Evolutionary conservation across 2,797 vertebrate genomes (phyloP).

Genomic region (Coendou prehensilis): DNA sequence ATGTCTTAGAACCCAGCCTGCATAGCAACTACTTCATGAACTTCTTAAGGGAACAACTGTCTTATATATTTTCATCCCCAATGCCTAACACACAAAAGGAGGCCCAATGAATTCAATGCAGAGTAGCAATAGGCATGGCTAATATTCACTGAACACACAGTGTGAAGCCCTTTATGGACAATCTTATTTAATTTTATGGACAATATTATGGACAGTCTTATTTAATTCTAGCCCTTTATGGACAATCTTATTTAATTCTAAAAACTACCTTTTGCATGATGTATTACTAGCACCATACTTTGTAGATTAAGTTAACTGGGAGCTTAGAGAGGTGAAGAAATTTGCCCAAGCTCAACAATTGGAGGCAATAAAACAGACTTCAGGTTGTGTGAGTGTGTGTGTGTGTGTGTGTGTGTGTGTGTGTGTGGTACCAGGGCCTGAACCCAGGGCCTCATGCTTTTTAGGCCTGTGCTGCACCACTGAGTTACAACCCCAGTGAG

Average conservation of each 20-base stretch:
- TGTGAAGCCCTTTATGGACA: background rate
- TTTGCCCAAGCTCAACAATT: background rate
- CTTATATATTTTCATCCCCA: background rate
- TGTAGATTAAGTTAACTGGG: background rate
- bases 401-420: background rate
- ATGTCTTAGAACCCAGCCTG: constrained; percentile 31
- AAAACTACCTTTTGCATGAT: background rate
- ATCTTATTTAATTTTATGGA: background rate
- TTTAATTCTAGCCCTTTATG: background rate
- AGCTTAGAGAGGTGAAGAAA: background rate
- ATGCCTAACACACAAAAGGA: background rate
- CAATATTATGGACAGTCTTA: background rate
- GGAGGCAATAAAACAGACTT: background rate
- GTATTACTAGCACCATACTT: background rate
- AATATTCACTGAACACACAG: background rate
- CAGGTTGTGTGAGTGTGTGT: background rate
- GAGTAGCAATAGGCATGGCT: background rate
- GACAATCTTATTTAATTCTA: background rate
- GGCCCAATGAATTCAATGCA: background rate
- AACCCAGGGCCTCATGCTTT: background rate
- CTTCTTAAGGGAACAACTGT: rapidly evolving
- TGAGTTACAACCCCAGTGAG: background rate
- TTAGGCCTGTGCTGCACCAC: background rate
- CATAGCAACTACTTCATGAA: background rate
- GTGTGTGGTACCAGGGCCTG: background rate